Conservation (phyloP, 2,797 vertebrate genomes). For the Enteromius radiatus region DNA sequence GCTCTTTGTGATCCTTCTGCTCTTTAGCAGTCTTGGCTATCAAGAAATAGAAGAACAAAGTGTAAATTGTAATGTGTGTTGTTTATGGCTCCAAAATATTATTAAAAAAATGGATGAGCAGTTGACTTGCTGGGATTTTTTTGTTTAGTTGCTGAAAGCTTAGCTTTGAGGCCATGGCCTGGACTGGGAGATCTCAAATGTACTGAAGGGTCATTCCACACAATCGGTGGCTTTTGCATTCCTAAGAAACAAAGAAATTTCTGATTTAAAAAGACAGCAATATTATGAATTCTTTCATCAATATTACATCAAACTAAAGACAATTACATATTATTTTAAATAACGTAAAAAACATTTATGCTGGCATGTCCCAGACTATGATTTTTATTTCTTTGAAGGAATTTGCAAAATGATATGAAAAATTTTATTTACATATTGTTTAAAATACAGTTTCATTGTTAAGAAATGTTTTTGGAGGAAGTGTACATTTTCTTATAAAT, state of each 20-base stretch:
- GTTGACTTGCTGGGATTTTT: slow-evolving; percentile 3
- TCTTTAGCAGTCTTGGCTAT: slow-evolving; percentile 9
- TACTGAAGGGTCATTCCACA: not conserved
- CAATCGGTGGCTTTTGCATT: not conserved
- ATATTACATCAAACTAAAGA: not conserved
- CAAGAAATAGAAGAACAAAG: not conserved
- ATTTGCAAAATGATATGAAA: not conserved
- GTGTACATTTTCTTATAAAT: not conserved
- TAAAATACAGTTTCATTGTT: not conserved
- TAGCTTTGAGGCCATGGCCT: not conserved
- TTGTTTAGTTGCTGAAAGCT: not conserved
- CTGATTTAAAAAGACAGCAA: not conserved
- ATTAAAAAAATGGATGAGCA: not conserved
- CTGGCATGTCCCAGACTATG: not conserved
- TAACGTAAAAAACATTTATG: not conserved
- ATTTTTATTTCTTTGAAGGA: not conserved
- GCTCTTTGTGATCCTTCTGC: not conserved
- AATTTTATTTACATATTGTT: not conserved
- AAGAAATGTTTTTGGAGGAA: not conserved
- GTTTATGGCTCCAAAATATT: not conserved
- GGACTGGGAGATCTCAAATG: not conserved
- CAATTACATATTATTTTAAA: not conserved
- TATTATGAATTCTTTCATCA: not conserved
- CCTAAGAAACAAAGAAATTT: not conserved
- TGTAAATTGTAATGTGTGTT: not conserved